These are phyloP conservation scores for Zygaena filipendulae DNA, from an alignment of 2,888 invertebrate genomes.

Conservation along the genomic window DNA sequence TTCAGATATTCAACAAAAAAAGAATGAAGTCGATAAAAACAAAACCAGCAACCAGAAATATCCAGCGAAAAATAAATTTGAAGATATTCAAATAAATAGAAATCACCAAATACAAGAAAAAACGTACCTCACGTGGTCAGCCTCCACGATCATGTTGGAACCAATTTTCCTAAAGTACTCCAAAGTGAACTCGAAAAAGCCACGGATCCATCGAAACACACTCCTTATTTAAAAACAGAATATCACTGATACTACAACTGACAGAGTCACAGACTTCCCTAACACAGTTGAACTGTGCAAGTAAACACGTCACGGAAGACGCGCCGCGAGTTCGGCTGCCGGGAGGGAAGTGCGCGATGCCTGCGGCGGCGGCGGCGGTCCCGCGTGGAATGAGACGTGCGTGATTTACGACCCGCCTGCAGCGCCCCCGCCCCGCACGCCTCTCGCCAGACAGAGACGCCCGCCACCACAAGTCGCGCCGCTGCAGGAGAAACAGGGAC, in stretches of 20 bases:
- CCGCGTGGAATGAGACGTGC: constrained; percentile 68
- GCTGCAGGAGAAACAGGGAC: constrained; percentile 35
- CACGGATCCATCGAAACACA: constrained; percentile 56
- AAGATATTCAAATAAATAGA: no score
- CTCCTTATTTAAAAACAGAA: constrained; percentile 35
- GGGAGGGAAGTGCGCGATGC: constrained; percentile 60
- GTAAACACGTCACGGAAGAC: constrained; percentile 66
- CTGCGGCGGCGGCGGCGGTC: constrained; percentile 64
- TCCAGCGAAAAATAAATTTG: no score
- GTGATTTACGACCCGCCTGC: constrained; percentile 70
- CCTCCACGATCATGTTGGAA: constrained; percentile 65
- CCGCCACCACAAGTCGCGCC: constrained; percentile 20
- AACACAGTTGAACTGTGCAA: constrained; percentile 40
- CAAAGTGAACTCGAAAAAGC: constrained; percentile 35
- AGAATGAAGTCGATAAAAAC: constrained; percentile 20
- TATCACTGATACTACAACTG: constrained; percentile 39
- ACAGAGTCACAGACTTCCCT: constrained; percentile 46
- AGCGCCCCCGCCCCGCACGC: constrained; percentile 61
- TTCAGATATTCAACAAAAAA: constrained; percentile 13
- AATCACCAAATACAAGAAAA: no score
- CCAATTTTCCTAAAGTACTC: constrained; percentile 53
- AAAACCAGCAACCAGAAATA: no score
- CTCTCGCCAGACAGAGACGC: constrained; percentile 43
- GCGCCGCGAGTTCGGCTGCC: constrained; percentile 57
- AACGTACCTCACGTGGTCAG: constrained; percentile 66